These are phyloP conservation scores for Gymnogyps californianus DNA, from an alignment of 2,113 vertebrate species.

Conservation along the genomic window DNA sequence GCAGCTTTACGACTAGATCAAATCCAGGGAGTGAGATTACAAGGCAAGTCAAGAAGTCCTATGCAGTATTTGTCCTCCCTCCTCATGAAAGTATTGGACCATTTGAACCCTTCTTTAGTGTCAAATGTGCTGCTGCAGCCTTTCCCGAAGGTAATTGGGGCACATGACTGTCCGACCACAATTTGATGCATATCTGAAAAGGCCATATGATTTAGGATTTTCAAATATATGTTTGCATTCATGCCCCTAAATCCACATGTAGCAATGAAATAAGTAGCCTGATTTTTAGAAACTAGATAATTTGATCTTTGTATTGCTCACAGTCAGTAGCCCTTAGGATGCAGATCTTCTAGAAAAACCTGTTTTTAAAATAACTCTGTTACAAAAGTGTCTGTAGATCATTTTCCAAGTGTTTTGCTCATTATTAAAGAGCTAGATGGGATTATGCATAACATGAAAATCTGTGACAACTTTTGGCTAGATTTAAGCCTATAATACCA, in stretches of 20 bases:
- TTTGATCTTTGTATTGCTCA: neutral
- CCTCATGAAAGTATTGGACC: no score
- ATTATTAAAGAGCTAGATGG: neutral
- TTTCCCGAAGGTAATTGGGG: neutral
- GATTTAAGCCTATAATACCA: neutral
- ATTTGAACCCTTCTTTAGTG: neutral
- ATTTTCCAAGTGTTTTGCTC: neutral
- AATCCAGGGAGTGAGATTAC: neutral
- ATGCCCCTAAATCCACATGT: neutral
- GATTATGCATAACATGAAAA: neutral
- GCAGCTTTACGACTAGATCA: neutral
- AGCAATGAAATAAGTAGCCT: neutral
- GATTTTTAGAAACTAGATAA: neutral
- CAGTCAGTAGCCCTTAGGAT: neutral
- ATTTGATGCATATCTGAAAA: neutral
- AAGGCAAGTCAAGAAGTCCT: neutral
- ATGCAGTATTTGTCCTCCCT: neutral
- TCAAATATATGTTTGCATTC: neutral
- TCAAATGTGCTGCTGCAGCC: neutral
- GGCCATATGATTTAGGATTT: neutral
- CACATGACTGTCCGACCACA: neutral
- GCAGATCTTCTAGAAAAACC: neutral
- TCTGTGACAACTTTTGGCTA: neutral
- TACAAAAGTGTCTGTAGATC: neutral
- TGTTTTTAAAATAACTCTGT: neutral